Evolutionary conservation across 2,113 vertebrate species (phyloP).

Genomic region (Mandrillus leucophaeus): DNA sequence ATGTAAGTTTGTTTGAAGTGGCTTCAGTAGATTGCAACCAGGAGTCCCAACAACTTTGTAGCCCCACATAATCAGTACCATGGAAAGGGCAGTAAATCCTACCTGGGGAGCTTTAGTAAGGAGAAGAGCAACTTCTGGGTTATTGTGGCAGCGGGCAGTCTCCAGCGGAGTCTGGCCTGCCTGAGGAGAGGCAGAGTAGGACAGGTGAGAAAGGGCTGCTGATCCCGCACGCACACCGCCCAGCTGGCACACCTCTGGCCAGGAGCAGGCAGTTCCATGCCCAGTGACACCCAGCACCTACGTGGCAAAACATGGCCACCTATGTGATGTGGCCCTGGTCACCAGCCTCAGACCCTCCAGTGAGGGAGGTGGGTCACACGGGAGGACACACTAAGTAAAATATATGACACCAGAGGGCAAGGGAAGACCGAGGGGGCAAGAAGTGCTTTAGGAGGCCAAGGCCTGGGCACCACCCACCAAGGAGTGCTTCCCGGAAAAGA

Average conservation of each 20-base stretch:
- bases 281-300: no score
- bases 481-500: background rate
- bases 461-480: background rate
- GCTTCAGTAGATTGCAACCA: background rate
- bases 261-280: no score
- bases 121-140: constrained; percentile 94
- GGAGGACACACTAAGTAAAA: background rate
- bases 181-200: constrained; percentile 79
- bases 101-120: constrained; percentile 97
- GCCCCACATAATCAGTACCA: background rate
- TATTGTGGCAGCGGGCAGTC: constrained; percentile 93
- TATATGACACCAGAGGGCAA: background rate
- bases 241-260: rapidly evolving
- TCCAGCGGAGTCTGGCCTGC: constrained; percentile 94
- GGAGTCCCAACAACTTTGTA: background rate
- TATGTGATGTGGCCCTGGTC: rapidly evolving
- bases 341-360: background rate
- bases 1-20: background rate
- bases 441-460: background rate
- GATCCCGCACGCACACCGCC: rapidly evolving
- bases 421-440: background rate
- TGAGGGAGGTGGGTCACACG: background rate
- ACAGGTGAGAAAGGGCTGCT: background rate
- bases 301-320: background rate
- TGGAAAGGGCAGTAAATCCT: constrained; percentile 30